These are phyloP conservation scores for Hozukius guyotensis DNA, from an alignment of 2,797 vertebrate species.

Conservation along the genomic window DNA sequence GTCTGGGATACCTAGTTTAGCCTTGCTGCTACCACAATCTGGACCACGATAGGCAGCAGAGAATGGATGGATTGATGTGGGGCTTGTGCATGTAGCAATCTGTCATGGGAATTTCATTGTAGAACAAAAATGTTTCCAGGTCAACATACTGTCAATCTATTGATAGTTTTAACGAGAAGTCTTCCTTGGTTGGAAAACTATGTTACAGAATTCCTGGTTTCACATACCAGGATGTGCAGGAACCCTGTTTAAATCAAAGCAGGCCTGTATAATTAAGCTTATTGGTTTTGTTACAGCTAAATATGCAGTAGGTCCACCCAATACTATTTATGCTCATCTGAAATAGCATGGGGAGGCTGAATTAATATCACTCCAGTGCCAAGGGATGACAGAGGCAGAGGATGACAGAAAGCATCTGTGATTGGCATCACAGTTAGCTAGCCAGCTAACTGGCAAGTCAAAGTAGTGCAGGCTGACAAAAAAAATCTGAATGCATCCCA, in stretches of 20 bases:
- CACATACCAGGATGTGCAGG: background rate
- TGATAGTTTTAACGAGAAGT: background rate
- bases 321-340: background rate
- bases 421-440: constrained; percentile 1
- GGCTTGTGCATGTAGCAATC: background rate
- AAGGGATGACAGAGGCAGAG: constrained; percentile 4
- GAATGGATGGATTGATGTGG: background rate
- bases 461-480: constrained; percentile 36
- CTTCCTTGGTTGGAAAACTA: background rate
- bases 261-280: background rate
- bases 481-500: constrained; percentile 80
- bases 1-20: background rate
- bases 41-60: background rate
- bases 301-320: background rate
- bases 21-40: background rate
- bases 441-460: constrained; percentile 32
- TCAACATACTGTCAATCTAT: background rate
- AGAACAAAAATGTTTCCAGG: background rate
- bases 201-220: background rate
- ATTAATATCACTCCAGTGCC: background rate
- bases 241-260: background rate
- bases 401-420: background rate
- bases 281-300: constrained; percentile 2
- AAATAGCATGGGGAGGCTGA: background rate
- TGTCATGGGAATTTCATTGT: background rate